Conservation (phyloP, 2,113 vertebrate genomes). For the Hassar affinis region DNA sequence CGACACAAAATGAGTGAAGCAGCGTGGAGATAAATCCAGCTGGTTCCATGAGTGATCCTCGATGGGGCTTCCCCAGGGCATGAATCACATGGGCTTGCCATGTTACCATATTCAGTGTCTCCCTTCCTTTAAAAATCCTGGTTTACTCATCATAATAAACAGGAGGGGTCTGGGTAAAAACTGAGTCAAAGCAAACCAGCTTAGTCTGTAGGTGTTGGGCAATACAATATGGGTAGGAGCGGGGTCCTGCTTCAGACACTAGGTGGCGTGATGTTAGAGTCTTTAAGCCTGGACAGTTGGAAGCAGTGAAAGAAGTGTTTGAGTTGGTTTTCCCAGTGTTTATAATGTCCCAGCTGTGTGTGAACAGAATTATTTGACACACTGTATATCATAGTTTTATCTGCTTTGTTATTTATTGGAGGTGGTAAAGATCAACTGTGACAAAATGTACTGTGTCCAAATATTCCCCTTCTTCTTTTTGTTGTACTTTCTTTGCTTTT, state of each 20-base stretch:
- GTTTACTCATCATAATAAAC: constrained; percentile 27
- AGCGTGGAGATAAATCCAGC: constrained; percentile 34
- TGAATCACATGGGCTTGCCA: constrained; percentile 42
- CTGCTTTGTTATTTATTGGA: neutral
- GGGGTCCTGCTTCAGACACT: constrained; percentile 23
- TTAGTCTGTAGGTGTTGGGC: neutral
- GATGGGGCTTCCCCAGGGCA: constrained; percentile 36
- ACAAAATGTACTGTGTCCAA: neutral
- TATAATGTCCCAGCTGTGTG: constrained; percentile 32
- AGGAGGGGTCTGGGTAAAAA: constrained; percentile 9
- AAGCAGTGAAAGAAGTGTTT: constrained; percentile 10
- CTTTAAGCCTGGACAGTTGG: constrained; percentile 7
- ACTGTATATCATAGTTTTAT: constrained; percentile 29
- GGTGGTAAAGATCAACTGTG: neutral
- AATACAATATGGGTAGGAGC: constrained; percentile 10
- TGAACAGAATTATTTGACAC: constrained; percentile 9
- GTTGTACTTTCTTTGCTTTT: too few relatives aligned
- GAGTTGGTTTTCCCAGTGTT: constrained; percentile 10
- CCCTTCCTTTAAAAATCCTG: neutral
- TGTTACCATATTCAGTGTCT: constrained; percentile 30
- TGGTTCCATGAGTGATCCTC: constrained; percentile 7
- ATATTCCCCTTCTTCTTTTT: neutral
- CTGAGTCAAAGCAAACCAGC: neutral
- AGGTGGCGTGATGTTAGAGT: constrained; percentile 41
- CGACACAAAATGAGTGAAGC: constrained; percentile 23